These are phyloP conservation scores for Temnothorax unifasciatus DNA, from an alignment of 2,888 invertebrate species.

Conservation along the genomic window DNA sequence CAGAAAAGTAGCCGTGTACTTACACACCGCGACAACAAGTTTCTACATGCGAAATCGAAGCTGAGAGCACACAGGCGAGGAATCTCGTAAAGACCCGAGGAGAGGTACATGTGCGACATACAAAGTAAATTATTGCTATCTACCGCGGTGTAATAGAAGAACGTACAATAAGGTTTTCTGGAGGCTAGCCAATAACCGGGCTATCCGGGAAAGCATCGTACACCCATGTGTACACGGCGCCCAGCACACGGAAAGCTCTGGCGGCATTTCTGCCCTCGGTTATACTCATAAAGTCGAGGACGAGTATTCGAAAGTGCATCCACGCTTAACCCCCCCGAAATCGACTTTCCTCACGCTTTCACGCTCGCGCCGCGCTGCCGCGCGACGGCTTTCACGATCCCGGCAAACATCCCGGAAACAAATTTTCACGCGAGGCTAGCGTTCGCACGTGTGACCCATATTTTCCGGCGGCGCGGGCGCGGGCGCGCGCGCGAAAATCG, in stretches of 20 bases:
- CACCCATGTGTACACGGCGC: neutral
- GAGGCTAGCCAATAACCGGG: slow-evolving; percentile 41
- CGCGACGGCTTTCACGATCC: neutral
- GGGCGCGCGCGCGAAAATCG: slow-evolving; percentile 56
- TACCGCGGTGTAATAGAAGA: slow-evolving; percentile 50
- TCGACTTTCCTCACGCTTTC: slow-evolving; percentile 40
- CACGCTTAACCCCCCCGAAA: slow-evolving; percentile 31
- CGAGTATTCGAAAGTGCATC: slow-evolving; percentile 51
- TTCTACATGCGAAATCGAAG: slow-evolving; percentile 46
- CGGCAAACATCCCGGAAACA: slow-evolving; percentile 34
- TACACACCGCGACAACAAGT: slow-evolving; percentile 6
- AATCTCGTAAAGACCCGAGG: slow-evolving; percentile 46
- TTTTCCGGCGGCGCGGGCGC: slow-evolving; percentile 52
- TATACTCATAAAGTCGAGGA: slow-evolving; percentile 50
- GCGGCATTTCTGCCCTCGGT: slow-evolving; percentile 21
- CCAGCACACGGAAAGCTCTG: neutral
- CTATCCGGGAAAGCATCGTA: slow-evolving; percentile 20
- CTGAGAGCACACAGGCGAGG: slow-evolving; percentile 25
- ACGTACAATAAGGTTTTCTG: slow-evolving; percentile 56
- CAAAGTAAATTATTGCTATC: slow-evolving; percentile 56
- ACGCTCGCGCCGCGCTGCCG: neutral
- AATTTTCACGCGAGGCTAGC: slow-evolving; percentile 50
- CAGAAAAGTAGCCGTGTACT: slow-evolving; percentile 47
- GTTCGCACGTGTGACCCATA: slow-evolving; percentile 53
- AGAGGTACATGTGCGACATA: slow-evolving; percentile 35